phyloP scores from a whole-genome alignment of 2,888 invertebrate species.

The Sphaerophoria taeniata region DNA sequence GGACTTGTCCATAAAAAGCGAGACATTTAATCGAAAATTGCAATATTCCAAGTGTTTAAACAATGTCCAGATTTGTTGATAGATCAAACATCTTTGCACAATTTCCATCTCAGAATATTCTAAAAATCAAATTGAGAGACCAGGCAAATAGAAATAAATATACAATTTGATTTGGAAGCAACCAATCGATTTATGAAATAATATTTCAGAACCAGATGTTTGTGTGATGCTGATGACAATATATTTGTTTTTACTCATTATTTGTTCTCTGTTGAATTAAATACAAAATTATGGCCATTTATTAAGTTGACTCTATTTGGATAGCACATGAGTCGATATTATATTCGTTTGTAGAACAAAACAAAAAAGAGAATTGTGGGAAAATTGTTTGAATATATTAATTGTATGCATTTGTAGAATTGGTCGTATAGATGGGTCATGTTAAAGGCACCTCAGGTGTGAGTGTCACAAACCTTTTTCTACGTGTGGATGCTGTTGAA shows the following conservation, averaged over 20 bases:
- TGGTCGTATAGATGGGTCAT: constrained; percentile 31
- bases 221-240: not conserved
- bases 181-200: not conserved
- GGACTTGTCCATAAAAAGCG: too few relatives aligned
- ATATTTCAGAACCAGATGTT: constrained; percentile 2
- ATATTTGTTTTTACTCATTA: constrained; percentile 10
- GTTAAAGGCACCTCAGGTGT: constrained; percentile 41
- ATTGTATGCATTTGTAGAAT: constrained; percentile 46
- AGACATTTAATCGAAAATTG: too few relatives aligned
- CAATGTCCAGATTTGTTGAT: too few relatives aligned
- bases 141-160: not conserved
- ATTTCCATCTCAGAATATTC: too few relatives aligned
- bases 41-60: too few relatives aligned
- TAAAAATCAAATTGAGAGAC: not conserved
- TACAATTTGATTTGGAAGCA: constrained; percentile 28
- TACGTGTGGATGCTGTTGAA: not conserved
- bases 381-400: constrained; percentile 53
- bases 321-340: not conserved
- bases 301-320: constrained; percentile 1
- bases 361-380: constrained; percentile 5
- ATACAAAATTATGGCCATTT: constrained; percentile 19
- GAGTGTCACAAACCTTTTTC: not conserved
- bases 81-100: too few relatives aligned
- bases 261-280: not conserved
- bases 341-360: not conserved